Evolutionary conservation across 2,888 invertebrate species (phyloP).

Genomic region (Belgica antarctica): DNA sequence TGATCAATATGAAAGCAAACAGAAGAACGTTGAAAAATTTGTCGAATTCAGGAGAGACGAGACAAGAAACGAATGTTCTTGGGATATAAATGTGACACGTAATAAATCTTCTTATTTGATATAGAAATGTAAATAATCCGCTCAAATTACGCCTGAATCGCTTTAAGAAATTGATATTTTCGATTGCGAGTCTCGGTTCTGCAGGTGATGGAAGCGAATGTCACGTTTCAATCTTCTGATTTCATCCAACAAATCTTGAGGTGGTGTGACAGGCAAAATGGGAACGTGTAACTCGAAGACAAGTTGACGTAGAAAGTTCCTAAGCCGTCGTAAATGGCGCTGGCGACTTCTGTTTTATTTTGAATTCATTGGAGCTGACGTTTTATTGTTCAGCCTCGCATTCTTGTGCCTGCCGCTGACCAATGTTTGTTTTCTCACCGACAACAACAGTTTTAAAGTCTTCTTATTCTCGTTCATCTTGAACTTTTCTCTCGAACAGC

Average conservation of each 20-base stretch:
- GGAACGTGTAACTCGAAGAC: background rate
- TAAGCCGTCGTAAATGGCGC: background rate
- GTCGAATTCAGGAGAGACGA: background rate
- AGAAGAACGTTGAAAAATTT: background rate
- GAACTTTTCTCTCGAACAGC: conserved; percentile 5
- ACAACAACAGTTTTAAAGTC: conserved; percentile 1
- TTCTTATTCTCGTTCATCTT: too few species aligned
- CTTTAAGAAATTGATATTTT: background rate
- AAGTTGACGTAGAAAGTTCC: conserved; percentile 2
- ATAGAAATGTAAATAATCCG: conserved; percentile 30
- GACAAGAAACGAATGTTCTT: background rate
- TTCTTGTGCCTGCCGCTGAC: background rate
- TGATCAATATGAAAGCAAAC: background rate
- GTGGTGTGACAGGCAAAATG: background rate
- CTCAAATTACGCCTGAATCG: background rate
- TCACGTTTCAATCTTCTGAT: background rate
- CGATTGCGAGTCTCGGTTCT: too few species aligned
- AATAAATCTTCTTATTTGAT: conserved; percentile 32
- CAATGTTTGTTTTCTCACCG: conserved; percentile 23
- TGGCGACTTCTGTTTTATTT: background rate
- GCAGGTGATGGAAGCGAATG: background rate
- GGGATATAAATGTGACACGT: conserved; percentile 30
- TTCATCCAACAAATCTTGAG: background rate
- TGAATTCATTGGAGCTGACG: background rate
- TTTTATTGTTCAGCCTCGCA: background rate